These are phyloP conservation scores for Drosophila chauvacae DNA, from an alignment of 1,140 invertebrate species.

Conservation along the genomic window DNA sequence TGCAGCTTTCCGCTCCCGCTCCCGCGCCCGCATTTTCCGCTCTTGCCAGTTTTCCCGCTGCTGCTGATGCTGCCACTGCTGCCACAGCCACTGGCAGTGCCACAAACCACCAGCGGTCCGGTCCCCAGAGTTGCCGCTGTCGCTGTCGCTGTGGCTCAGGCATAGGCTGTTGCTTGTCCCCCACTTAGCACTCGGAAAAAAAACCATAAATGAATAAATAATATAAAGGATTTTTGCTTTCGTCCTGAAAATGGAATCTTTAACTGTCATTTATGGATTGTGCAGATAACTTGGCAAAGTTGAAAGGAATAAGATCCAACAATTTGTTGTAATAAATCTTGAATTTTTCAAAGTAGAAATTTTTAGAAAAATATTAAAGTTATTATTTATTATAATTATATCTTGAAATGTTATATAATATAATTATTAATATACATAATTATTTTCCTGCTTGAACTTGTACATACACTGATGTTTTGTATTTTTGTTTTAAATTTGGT, in stretches of 20 bases:
- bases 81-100: constrained; percentile 14
- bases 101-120: constrained; percentile 43
- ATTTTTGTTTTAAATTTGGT: not conserved
- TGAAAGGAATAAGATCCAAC: no score
- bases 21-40: constrained; percentile 4
- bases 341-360: no score
- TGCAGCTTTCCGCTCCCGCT: constrained; percentile 14
- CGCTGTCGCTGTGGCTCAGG: constrained; percentile 39
- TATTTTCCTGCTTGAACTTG: no score
- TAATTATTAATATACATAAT: no score
- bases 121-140: constrained; percentile 42
- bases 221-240: no score
- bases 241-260: not conserved
- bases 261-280: no score
- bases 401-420: no score
- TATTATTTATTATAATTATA: no score
- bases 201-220: not conserved
- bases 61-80: not conserved
- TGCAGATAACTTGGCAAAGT: no score
- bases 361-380: no score
- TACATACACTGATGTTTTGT: no score
- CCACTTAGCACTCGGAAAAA: constrained; percentile 32
- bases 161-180: constrained; percentile 42
- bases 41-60: not conserved
- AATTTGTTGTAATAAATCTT: no score